Base-by-base conservation (phyloP, 2,113 vertebrate genomes). In the Ictalurus punctatus region DNA sequence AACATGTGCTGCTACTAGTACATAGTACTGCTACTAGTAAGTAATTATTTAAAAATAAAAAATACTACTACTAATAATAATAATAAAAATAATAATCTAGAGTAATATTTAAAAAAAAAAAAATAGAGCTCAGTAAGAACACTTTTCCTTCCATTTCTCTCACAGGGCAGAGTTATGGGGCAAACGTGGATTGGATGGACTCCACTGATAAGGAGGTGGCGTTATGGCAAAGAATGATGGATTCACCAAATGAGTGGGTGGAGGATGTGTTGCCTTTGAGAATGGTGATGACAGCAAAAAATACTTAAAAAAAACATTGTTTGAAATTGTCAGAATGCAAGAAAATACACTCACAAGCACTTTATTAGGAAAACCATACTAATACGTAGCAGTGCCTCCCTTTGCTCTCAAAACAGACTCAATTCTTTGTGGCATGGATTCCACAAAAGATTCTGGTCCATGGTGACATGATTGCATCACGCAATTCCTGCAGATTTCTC, bases 121-220 rank as follows among this genome's bases (percentile, higher is more conserved):
- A 44, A 44, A 44, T 14, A 78, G 71, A 52, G 27, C 27, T 80
- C 34, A 34, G 14, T 81, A 58, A 6, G n/a, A 37, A 37, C 19
- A 13, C 10, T 59, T 83, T 59, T 37, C 23, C 27, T 40, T 76
- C 6, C 19, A 67, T 84, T 8, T 48, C 4, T 58, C 52, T 54
- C 90, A 40, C 87, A 99, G 98, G 98, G 3, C 96, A 93, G 94
- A 99, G 98, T 92, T 99, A 98, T 44, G 98, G 97, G 27, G 95
- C 95, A 8, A 74, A 83, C 40, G 98, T 99, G 88, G 96, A 97
- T 84, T 99, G 98, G 98, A 99, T 99, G 98, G 98, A 99, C 91
- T 99, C 98, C 0, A 96, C 95, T 54, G 91, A 94, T 44, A 95
- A 95, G 2, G 98, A 99, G 94, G 94, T 92, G 56, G 95, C 93